These are phyloP conservation scores for Tringa solitaria DNA, from an alignment of 2,113 vertebrate genomes.

Conservation along the genomic window DNA sequence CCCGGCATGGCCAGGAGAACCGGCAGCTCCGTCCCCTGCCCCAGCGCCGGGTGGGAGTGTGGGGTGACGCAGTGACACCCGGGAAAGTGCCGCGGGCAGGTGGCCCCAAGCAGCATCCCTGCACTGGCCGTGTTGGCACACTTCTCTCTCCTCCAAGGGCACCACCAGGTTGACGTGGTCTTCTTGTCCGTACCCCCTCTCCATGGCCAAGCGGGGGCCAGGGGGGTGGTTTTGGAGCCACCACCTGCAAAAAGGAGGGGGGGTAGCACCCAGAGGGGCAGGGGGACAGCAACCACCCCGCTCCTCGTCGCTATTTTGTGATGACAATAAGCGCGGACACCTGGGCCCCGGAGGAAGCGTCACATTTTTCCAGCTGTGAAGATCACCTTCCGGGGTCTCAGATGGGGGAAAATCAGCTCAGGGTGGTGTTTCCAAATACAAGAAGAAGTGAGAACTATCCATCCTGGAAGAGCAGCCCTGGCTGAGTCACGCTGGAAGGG, in stretches of 20 bases:
- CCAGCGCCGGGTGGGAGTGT: fast-evolving
- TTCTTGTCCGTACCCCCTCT: fast-evolving
- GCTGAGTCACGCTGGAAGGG: fast-evolving
- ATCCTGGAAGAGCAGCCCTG: background rate
- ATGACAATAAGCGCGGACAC: background rate
- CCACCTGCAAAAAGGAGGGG: background rate
- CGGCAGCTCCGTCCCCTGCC: background rate
- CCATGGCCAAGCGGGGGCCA: fast-evolving
- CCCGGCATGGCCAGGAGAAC: fast-evolving
- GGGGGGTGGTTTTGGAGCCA: too few relatives aligned
- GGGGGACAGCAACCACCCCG: fast-evolving
- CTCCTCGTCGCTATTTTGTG: fast-evolving
- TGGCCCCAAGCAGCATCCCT: background rate
- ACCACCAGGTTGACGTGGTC: background rate
- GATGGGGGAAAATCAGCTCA: background rate
- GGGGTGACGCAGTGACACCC: background rate
- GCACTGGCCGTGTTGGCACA: fast-evolving
- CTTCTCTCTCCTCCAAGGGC: background rate
- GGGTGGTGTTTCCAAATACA: background rate
- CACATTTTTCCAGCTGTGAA: background rate
- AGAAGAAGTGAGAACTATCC: background rate
- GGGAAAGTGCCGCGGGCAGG: background rate
- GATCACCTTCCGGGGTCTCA: background rate
- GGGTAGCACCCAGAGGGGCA: background rate
- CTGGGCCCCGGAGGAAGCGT: background rate